phyloP scores from a whole-genome alignment of 1,140 invertebrate species.

The Lepeophtheirus salmonis region DNA sequence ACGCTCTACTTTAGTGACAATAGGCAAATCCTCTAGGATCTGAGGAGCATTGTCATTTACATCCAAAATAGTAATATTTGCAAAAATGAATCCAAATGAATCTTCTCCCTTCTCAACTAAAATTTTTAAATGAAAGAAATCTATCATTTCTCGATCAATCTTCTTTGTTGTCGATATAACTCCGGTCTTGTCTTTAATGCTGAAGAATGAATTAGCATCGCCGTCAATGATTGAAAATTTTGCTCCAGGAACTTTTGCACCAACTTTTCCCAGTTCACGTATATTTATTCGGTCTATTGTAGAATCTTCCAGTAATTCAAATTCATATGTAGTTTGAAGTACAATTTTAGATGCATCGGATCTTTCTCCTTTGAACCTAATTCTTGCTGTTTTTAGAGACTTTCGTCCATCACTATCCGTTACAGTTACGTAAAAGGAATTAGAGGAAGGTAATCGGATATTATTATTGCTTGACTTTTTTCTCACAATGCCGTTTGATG shows the following conservation, averaged over 20 bases:
- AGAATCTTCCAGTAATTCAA: background rate
- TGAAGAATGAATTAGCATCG: conserved; percentile 52
- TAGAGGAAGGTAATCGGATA: background rate
- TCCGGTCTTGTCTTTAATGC: conserved; percentile 54
- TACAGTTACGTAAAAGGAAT: background rate
- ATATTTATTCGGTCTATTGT: conserved; percentile 33
- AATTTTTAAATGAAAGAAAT: conserved; percentile 49
- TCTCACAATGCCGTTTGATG: background rate
- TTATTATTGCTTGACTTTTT: background rate
- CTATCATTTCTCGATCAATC: conserved; percentile 61
- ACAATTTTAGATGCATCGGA: background rate
- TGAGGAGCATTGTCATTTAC: conserved; percentile 75
- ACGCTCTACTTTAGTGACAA: conserved; percentile 49
- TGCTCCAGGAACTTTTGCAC: conserved; percentile 30
- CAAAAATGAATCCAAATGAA: conserved; percentile 46
- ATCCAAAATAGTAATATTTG: conserved; percentile 66
- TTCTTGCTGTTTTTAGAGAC: background rate
- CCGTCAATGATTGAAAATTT: conserved; percentile 64
- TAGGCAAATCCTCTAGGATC: conserved; percentile 53
- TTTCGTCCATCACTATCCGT: conserved; percentile 3
- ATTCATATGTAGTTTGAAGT: background rate
- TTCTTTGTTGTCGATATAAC: conserved; percentile 52
- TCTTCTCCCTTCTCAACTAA: conserved; percentile 40
- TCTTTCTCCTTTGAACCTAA: conserved; percentile 7
- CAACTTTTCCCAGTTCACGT: conserved; percentile 53